Conservation (phyloP, 2,888 invertebrate species). For the Saturnia pavonia region DNA sequence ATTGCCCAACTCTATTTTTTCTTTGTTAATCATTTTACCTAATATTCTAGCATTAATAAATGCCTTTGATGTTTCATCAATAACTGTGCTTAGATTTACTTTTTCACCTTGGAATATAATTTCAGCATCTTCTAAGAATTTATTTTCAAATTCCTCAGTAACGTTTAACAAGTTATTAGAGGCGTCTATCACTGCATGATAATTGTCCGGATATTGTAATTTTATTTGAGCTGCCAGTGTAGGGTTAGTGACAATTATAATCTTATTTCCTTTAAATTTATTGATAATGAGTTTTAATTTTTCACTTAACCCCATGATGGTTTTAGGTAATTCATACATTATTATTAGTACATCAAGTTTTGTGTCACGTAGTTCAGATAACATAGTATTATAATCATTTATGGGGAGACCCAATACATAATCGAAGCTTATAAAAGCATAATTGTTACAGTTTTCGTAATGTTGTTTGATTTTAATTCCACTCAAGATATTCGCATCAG, state of each 20-base stretch:
- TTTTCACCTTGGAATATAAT: constrained; percentile 43
- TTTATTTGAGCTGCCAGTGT: constrained; percentile 28
- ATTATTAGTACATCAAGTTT: constrained; percentile 36
- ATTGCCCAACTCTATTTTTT: constrained; percentile 42
- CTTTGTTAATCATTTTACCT: constrained; percentile 36
- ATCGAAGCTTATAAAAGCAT: constrained; percentile 44
- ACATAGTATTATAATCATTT: constrained; percentile 39
- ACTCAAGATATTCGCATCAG: constrained; percentile 37
- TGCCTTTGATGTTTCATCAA: constrained; percentile 33
- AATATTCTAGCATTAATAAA: constrained; percentile 38
- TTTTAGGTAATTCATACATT: constrained; percentile 35
- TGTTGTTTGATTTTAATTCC: constrained; percentile 43
- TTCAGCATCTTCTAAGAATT: constrained; percentile 32
- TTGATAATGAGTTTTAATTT: constrained; percentile 38
- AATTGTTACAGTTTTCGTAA: constrained; percentile 28
- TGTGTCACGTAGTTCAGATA: constrained; percentile 37
- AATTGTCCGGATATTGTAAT: constrained; percentile 24
- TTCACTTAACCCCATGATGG: constrained; percentile 22
- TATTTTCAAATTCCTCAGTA: constrained; percentile 32
- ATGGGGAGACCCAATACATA: constrained; percentile 41
- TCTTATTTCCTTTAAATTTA: constrained; percentile 30
- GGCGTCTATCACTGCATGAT: constrained; percentile 31
- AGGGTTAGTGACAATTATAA: constrained; percentile 38
- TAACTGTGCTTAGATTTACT: constrained; percentile 30
- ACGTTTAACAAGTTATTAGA: constrained; percentile 35